Evolutionary conservation across 2,113 vertebrate genomes (phyloP).

Genomic region (Mormoops blainvillei): DNA sequence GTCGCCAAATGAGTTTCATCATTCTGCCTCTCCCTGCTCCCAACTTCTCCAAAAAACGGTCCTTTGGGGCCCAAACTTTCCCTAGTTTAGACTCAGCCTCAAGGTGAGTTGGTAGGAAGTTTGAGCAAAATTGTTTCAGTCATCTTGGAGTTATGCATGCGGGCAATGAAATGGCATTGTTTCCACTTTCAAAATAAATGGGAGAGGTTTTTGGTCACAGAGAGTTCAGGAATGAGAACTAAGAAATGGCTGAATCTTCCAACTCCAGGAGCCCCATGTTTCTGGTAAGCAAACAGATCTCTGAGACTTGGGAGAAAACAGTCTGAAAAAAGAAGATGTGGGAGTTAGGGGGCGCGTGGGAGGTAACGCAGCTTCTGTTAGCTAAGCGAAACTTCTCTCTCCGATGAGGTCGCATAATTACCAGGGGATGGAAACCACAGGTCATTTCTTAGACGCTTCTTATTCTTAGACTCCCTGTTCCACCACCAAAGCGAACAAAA

Average conservation of each 20-base stretch:
- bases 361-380: background rate
- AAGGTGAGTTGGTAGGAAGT: slow-evolving; percentile 60
- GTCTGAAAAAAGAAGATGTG: background rate
- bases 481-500: background rate
- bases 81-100: slow-evolving; percentile 43
- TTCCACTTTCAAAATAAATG: slow-evolving; percentile 43
- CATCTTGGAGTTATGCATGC: slow-evolving; percentile 29
- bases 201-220: slow-evolving; percentile 9
- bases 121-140: slow-evolving; percentile 52
- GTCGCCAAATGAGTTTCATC: slow-evolving; percentile 54
- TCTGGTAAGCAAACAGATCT: background rate
- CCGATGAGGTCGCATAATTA: background rate
- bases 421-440: background rate
- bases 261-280: background rate
- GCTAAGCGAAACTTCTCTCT: background rate
- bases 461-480: background rate
- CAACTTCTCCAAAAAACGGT: slow-evolving; percentile 47
- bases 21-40: background rate
- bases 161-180: slow-evolving; percentile 31
- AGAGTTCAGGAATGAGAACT: background rate
- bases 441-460: background rate
- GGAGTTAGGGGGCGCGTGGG: background rate
- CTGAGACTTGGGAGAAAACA: background rate
- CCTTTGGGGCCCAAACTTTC: slow-evolving; percentile 67
- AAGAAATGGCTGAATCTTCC: background rate